Evolutionary conservation across 2,113 vertebrate species (phyloP).

Genomic region (Haliaeetus leucogaster): DNA sequence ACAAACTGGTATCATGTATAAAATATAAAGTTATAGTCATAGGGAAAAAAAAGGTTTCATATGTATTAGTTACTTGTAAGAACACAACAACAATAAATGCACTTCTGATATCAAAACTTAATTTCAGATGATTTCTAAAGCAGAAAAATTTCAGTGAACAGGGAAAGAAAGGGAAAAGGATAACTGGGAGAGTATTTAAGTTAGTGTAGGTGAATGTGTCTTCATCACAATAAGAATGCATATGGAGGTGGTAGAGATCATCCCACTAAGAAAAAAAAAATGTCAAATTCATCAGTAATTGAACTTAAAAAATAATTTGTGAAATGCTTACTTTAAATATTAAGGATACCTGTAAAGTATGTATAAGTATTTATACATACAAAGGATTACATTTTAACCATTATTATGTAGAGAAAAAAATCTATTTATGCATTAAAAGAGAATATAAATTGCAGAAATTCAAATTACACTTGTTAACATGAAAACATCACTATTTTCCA

Average conservation of each 20-base stretch:
- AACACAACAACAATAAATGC: background rate
- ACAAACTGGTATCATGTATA: background rate
- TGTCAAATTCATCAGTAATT: background rate
- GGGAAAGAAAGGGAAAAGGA: background rate
- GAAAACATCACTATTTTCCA: background rate
- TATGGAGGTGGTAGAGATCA: background rate
- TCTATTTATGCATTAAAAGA: background rate
- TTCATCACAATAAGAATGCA: background rate
- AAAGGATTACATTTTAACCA: background rate
- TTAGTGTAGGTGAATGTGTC: background rate
- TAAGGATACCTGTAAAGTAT: background rate
- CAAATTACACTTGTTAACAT: background rate
- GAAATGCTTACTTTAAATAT: background rate
- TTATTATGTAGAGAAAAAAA: background rate
- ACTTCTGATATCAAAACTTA: background rate
- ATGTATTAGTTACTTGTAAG: background rate
- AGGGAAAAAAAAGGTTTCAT: background rate
- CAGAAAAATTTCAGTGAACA: background rate
- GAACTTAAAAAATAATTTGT: background rate
- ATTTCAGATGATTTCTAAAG: background rate
- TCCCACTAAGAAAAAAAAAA: background rate
- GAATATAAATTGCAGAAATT: background rate
- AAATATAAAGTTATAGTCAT: background rate
- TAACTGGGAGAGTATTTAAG: background rate
- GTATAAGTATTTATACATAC: background rate